These are phyloP conservation scores for Elephantulus edwardii DNA, from an alignment of 2,113 vertebrate genomes.

Conservation along the genomic window DNA sequence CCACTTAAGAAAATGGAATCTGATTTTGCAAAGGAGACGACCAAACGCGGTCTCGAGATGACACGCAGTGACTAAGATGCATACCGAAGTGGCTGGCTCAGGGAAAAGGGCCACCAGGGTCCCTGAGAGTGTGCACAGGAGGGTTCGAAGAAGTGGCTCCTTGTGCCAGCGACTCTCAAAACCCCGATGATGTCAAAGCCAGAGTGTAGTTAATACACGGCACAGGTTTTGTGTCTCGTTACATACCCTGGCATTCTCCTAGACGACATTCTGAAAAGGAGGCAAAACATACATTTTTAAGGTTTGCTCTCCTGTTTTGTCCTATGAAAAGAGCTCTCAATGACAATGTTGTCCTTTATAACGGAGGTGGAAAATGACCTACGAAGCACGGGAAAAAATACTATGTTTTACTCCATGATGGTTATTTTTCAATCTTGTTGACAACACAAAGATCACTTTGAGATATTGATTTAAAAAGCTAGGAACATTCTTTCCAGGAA, in stretches of 20 bases:
- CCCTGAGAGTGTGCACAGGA: accelerated
- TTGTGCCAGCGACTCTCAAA: not conserved
- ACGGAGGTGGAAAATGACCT: not conserved
- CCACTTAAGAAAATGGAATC: constrained; percentile 66
- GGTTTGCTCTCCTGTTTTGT: not conserved
- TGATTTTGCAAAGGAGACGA: constrained; percentile 42
- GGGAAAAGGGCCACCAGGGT: not conserved
- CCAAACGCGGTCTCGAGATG: not conserved
- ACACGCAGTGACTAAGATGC: not conserved
- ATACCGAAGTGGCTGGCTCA: not conserved
- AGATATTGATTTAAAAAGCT: not conserved
- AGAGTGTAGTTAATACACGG: not conserved
- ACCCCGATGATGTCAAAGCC: not conserved
- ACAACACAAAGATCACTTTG: not conserved
- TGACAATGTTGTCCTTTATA: not conserved
- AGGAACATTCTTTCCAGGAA: not conserved
- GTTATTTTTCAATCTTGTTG: too few relatives aligned
- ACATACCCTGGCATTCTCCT: not conserved
- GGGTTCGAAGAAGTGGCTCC: not conserved
- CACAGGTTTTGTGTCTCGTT: not conserved
- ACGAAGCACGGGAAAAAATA: not conserved
- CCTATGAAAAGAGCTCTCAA: not conserved
- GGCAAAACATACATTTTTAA: not conserved
- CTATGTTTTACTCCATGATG: too few relatives aligned
- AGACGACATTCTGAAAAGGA: not conserved